Evolutionary conservation across 2,888 invertebrate species (phyloP).

Genomic region (Cistogaster globosa): DNA sequence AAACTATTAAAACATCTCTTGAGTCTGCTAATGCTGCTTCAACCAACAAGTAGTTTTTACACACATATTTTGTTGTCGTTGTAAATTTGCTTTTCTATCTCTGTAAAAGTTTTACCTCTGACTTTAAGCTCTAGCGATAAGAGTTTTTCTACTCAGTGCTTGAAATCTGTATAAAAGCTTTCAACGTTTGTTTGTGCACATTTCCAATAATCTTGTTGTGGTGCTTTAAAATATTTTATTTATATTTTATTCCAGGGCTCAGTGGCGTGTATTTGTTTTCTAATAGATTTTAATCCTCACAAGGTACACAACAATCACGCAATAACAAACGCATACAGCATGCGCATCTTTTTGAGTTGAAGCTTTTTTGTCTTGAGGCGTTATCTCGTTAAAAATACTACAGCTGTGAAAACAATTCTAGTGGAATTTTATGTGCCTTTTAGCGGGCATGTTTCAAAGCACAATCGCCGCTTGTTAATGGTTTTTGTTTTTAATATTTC

Average conservation of each 20-base stretch:
- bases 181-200: neutral
- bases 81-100: conserved; percentile 56
- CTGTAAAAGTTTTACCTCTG: conserved; percentile 18
- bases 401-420: conserved; percentile 4
- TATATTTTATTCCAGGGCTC: conserved; percentile 20
- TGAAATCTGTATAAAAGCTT: conserved; percentile 47
- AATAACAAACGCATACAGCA: conserved; percentile 36
- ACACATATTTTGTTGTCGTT: neutral
- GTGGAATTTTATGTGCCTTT: neutral
- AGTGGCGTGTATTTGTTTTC: conserved; percentile 33
- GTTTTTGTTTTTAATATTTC: too few species aligned
- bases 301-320: neutral
- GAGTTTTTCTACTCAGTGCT: conserved; percentile 2
- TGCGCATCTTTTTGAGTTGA: conserved; percentile 48
- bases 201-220: neutral
- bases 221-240: neutral
- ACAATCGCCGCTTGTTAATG: too few species aligned
- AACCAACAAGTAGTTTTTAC: conserved; percentile 55
- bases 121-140: conserved; percentile 47
- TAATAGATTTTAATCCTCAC: neutral
- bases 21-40: conserved; percentile 5
- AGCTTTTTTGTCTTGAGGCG: conserved; percentile 42
- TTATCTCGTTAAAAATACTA: neutral
- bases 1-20: conserved; percentile 44
- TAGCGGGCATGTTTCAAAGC: too few species aligned